Percentiles rank a stretch among this genome's conserved stretches.
Conservation (phyloP, 2,888 invertebrate species). For the Ypsolopha scabrella region DNA sequence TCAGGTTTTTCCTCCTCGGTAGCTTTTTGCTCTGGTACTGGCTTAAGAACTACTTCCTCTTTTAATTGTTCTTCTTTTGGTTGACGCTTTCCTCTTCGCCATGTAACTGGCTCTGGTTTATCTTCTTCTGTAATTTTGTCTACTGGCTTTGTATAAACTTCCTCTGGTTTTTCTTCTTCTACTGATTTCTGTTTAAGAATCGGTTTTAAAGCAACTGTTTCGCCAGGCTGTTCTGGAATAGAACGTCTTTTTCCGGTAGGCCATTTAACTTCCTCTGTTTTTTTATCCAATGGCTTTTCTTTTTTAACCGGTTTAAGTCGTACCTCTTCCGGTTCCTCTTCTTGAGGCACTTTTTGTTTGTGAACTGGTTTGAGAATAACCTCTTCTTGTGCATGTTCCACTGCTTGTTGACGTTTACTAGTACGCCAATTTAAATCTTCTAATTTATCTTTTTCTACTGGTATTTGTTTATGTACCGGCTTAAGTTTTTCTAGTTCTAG, state of each 20-base stretch:
- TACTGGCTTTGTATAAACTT: slow-evolving; percentile 16
- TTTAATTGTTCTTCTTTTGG: slow-evolving; percentile 20
- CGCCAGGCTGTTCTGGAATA: slow-evolving; percentile 27
- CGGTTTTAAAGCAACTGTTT: slow-evolving; percentile 32
- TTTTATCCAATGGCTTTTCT: slow-evolving; percentile 20
- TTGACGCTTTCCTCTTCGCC: slow-evolving; percentile 20
- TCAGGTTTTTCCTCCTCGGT: slow-evolving; percentile 34
- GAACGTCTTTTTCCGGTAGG: slow-evolving; percentile 25
- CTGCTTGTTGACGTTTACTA: slow-evolving; percentile 18
- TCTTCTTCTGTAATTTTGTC: slow-evolving; percentile 12
- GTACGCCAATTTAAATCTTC: slow-evolving; percentile 32
- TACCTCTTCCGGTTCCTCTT: slow-evolving; percentile 44
- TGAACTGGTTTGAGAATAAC: slow-evolving; percentile 24
- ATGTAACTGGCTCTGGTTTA: slow-evolving; percentile 29
- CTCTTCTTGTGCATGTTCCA: slow-evolving; percentile 22
- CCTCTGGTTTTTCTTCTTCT: slow-evolving; percentile 38
- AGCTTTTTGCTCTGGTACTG: slow-evolving; percentile 27
- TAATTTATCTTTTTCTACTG: slow-evolving; percentile 29
- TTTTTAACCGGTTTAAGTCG: slow-evolving; percentile 37
- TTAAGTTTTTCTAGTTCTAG: too few species aligned
- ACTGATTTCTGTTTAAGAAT: slow-evolving; percentile 23
- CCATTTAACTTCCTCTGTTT: slow-evolving; percentile 32
- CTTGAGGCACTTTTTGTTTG: slow-evolving; percentile 25
- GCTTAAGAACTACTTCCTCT: slow-evolving; percentile 29
- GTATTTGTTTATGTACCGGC: slow-evolving; percentile 30